These are phyloP conservation scores for Echinops telfairi DNA, from an alignment of 2,113 vertebrate genomes.

Conservation along the genomic window DNA sequence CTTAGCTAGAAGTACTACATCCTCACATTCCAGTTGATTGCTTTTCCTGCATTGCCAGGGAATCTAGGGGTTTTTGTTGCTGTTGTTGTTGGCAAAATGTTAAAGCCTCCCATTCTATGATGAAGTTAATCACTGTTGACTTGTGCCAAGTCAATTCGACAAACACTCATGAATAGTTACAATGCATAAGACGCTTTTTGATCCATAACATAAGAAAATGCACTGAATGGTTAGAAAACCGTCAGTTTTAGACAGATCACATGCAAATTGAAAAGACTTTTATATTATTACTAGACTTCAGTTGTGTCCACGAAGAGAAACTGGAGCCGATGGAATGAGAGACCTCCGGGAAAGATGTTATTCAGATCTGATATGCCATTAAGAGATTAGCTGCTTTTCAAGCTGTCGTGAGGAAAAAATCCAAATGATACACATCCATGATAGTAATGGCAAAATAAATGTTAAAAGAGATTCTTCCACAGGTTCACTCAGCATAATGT, in stretches of 20 bases:
- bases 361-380: slow-evolving; percentile 75
- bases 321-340: slow-evolving; percentile 73
- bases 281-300: slow-evolving; percentile 66
- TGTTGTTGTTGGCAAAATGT: slow-evolving; percentile 61
- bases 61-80: slow-evolving; percentile 23
- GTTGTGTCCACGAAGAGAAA: slow-evolving; percentile 73
- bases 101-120: slow-evolving; percentile 23
- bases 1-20: slow-evolving; percentile 6
- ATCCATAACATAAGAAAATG: slow-evolving; percentile 75
- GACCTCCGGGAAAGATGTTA: slow-evolving; percentile 71
- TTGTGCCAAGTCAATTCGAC: slow-evolving; percentile 64
- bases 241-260: slow-evolving; percentile 63
- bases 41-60: background rate
- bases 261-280: slow-evolving; percentile 70
- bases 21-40: slow-evolving; percentile 1
- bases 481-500: slow-evolving; percentile 73
- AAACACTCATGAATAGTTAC: slow-evolving; percentile 65
- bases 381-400: slow-evolving; percentile 79
- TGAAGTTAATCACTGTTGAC: slow-evolving; percentile 57
- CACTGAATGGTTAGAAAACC: slow-evolving; percentile 67
- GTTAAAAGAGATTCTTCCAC: slow-evolving; percentile 59
- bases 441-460: slow-evolving; percentile 72
- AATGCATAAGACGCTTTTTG: slow-evolving; percentile 54
- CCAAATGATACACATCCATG: slow-evolving; percentile 68
- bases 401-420: slow-evolving; percentile 64